These are phyloP conservation scores for Nemopilema nomurai DNA, from an alignment of 30 jellyfish, hydroid and myxozoan genomes.

Conservation along the genomic window DNA sequence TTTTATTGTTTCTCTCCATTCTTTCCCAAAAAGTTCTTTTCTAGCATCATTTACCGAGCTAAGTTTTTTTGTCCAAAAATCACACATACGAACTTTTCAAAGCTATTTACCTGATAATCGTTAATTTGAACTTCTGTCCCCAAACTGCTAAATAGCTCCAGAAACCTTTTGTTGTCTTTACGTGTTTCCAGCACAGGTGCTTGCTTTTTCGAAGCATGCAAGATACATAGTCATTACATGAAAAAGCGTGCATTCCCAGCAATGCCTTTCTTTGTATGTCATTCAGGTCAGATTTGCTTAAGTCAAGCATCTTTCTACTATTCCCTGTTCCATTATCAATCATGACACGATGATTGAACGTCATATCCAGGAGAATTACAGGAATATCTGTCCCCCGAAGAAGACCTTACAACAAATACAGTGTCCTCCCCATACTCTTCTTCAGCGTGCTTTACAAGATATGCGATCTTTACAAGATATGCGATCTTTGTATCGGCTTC, in stretches of 20 bases:
- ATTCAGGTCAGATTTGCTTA: slow-evolving; percentile 36
- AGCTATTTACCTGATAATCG: slow-evolving; percentile 26
- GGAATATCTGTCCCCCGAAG: slow-evolving; percentile 57
- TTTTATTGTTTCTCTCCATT: slow-evolving; percentile 26
- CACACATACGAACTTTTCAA: slow-evolving; percentile 19
- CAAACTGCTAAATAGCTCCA: slow-evolving; percentile 43
- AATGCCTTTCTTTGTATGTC: slow-evolving; percentile 28
- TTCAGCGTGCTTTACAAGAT: slow-evolving; percentile 30
- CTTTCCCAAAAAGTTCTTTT: slow-evolving; percentile 39
- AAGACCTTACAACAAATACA: slow-evolving; percentile 28
- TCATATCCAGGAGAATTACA: slow-evolving; percentile 32
- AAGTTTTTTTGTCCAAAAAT: slow-evolving; percentile 11
- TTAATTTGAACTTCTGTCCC: slow-evolving; percentile 37
- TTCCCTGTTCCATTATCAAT: slow-evolving; percentile 51
- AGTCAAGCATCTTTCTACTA: slow-evolving; percentile 11
- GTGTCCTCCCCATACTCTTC: slow-evolving; percentile 31
- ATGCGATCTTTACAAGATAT: slow-evolving; percentile 27
- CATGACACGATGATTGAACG: slow-evolving; percentile 17
- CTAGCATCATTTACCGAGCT: slow-evolving; percentile 48
- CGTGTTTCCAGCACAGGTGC: slow-evolving; percentile 60
- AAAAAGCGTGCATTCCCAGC: slow-evolving; percentile 47
- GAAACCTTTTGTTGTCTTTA: slow-evolving; percentile 32
- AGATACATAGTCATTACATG: slow-evolving; percentile 64
- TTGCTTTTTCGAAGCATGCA: slow-evolving; percentile 64
- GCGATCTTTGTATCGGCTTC: slow-evolving; percentile 1